Evolutionary conservation across 2,888 invertebrate genomes (phyloP), one percentile per base, ranked within the genome.

Genomic region (Brachylomia viminalis): DNA sequence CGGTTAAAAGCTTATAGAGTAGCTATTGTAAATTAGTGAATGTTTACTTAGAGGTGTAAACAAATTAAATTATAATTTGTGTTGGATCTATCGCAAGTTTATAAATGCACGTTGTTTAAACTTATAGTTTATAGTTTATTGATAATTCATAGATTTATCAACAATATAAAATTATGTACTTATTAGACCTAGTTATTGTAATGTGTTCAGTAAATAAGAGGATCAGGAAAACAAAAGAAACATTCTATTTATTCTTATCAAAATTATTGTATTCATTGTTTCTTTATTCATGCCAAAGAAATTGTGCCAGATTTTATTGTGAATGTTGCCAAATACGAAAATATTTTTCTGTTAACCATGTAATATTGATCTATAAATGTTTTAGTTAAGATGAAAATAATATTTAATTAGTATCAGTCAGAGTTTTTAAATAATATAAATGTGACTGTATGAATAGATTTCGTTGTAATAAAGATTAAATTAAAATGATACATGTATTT

Each of bases 361-460:
- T 78, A 80, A 64, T 64, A 83, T 67, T 75, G 33, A 67, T 75
- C 68, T 78, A 86, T 74, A 66, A 64, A 79, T 82, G 72, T 77
- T 78, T 85, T 77, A 80, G 82, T 88, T 82, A 77, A 69, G 71
- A 83, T 74, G 67, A 72, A 83, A 82, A 68, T 80, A 79, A 84
- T 83, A 82, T 77, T 85, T 73, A 82, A 77, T 84, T 88, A 89
- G 86, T 58, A 83, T 85, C 80, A 77, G 79, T 84, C 84, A 77
- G 61, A 79, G 47, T 88, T 92, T 93, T 92, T 91, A 89, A 89
- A 91, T 90, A 91, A 91, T 93, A 90, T 92, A 94, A n/a, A n/a
- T 94, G 94, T 95, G 93, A 95, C 89, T 93, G 93, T 95, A 95
- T 93, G 82, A 89, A 94, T 96, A 96, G 95, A 94, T 93, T 95